Evolutionary conservation across 2,888 invertebrate genomes (phyloP), one percentile per base, ranked within the genome.

Genomic region (Cremastobaeus sp.): DNA sequence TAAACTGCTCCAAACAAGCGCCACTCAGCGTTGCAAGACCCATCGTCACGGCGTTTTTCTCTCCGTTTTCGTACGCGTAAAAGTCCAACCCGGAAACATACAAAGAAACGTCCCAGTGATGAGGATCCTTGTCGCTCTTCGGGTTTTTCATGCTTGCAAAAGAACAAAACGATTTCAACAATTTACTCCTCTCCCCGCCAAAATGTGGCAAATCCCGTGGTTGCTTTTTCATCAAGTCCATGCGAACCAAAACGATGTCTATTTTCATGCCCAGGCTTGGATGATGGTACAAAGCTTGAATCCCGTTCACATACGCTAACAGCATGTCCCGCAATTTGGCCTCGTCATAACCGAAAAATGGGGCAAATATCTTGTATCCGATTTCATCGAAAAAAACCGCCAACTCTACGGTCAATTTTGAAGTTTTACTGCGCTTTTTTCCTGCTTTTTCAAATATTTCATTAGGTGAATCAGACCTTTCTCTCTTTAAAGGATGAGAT

Each of bases 11-110:
- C 76, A 92, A 88, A 84, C 94, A 95, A 54, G 94, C 92, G 17
- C 94, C 94, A 18, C 93, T 93, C 47, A 94, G 94, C 0, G 93
- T 92, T n/a, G 94, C 94, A 77, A 94, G 88, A 47, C 95, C 95
- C 94, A 95, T 94, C 5, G 95, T 95, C 28, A 92, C 92, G 0
- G 92, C 91, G 85, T 91, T 93, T 78, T 91, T 92, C 35, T 89
- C 89, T 0, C 93, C 93, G n/a, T 78, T 74, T 71, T 92, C 92
- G 54, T 91, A 90, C 0, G 92, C 91, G 85, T 91, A 94, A 85
- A 95, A 93, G 86, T 95, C 94, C 79, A 94, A 83, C 90, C 94
- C 94, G 14, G 95, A 94, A 34, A 95, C 89, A 66, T 94, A 92
- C 3, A 95, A 87, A 0, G 91, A 94, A 90, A 95, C 92, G 83